Conservation (phyloP, 2,888 invertebrate species). For the Germaria angustata region DNA sequence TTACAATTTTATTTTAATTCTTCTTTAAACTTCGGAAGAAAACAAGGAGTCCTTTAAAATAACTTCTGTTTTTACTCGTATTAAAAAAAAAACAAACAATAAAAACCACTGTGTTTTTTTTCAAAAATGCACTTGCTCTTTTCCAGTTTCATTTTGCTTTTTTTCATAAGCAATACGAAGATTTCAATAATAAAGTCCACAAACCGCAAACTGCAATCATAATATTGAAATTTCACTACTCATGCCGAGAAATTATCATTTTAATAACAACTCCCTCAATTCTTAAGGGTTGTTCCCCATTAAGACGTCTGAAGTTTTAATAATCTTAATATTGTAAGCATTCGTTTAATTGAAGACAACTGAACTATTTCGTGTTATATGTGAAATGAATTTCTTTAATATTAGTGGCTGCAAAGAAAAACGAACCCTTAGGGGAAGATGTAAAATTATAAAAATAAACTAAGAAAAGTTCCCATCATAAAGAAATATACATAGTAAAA, state of each 20-base stretch:
- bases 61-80: not conserved
- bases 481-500: not conserved
- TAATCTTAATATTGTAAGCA: constrained; percentile 14
- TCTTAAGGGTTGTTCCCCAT: constrained; percentile 45
- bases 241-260: constrained; percentile 22
- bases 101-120: constrained; percentile 4
- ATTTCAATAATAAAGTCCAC: not conserved
- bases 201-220: constrained; percentile 55
- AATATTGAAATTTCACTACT: constrained; percentile 38
- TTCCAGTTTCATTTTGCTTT: not conserved
- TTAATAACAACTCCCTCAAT: not conserved
- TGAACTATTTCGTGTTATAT: not conserved
- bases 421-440: constrained; percentile 32
- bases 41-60: too few species aligned
- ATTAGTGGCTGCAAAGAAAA: not conserved
- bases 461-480: constrained; percentile 44
- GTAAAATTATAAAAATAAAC: constrained; percentile 26
- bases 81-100: not conserved
- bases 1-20: too few species aligned
- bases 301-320: not conserved
- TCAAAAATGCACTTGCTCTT: constrained; percentile 21
- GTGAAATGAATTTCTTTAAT: constrained; percentile 29
- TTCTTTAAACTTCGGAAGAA: too few species aligned
- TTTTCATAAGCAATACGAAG: not conserved
- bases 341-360: constrained; percentile 36